Evolutionary conservation across 2,113 vertebrate species (phyloP), one percentile per base, ranked within the genome.

Genomic region (Sturnus vulgaris): DNA sequence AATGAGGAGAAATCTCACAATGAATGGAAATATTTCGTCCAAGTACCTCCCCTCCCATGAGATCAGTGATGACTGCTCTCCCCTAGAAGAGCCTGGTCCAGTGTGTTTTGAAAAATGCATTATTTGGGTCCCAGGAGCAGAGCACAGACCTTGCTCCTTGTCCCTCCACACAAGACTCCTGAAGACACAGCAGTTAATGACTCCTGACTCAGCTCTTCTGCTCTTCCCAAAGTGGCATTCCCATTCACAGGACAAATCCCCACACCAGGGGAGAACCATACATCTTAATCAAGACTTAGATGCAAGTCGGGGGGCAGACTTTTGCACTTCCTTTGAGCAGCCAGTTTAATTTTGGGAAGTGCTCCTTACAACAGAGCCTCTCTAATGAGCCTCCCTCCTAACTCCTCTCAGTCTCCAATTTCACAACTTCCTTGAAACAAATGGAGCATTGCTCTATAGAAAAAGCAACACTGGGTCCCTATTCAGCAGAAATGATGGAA

Each of bases 351-450:
- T 96, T 93, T 87, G 87, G 91, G 85, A 89, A 82, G 87, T 75
- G 55, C 70, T 90, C 78, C 84, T 92, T 81, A 85, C 59, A 87
- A 87, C 66, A 72, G 49, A 71, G 84, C 61, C 88, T 57, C 93
- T 84, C 82, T 93, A 95, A 90, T 72, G 73, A 95, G 90, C 70
- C 70, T 94, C 87, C 63, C 89, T 89, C 50, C 86, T 55, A 46
- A 76, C 86, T 87, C 89, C 84, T 90, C 78, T 49, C 6, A 0
- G 30, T 82, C 93, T 95, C 94, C 89, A 73, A 73, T 97, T 95
- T 95, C 94, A 95, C 91, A 95, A 95, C 90, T 95, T 91, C 95
- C 95, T 92, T 91, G 94, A 95, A 91, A 94, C 96, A 95, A 96
- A 92, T 12, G 66, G 86, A 97, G 87, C 60, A 4, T 80, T 87